Conservation (phyloP, 2,797 vertebrate genomes). For the Nyctibius grandis region DNA sequence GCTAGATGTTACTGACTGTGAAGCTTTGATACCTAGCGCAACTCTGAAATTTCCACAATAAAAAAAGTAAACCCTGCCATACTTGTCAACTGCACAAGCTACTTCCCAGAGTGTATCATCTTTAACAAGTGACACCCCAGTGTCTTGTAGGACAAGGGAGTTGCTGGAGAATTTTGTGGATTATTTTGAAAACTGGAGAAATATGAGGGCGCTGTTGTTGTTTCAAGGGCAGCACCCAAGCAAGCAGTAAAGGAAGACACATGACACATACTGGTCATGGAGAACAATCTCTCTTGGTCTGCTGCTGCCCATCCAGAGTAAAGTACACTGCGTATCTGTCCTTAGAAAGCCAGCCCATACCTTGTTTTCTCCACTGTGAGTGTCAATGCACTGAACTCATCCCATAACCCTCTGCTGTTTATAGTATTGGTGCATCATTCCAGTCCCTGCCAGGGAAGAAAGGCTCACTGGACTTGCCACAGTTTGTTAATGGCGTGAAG, state of each 20-base stretch:
- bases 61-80: neutral
- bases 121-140: neutral
- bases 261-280: neutral
- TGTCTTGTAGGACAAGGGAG: neutral
- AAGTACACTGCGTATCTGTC: neutral
- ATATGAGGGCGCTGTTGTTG: neutral
- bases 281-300: neutral
- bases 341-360: neutral
- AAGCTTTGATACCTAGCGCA: neutral
- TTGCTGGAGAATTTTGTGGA: neutral
- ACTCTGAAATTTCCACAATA: neutral
- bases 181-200: neutral
- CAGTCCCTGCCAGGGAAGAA: neutral
- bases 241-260: neutral
- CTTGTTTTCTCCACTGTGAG: neutral
- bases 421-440: neutral
- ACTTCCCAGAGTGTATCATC: neutral
- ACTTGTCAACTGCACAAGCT: accelerated
- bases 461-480: neutral
- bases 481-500: neutral
- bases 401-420: neutral
- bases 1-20: neutral
- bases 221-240: neutral
- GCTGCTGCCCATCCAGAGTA: neutral
- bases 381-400: neutral